phyloP scores from a whole-genome alignment of 1,140 invertebrate genomes.

The Cotesia typhae region DNA sequence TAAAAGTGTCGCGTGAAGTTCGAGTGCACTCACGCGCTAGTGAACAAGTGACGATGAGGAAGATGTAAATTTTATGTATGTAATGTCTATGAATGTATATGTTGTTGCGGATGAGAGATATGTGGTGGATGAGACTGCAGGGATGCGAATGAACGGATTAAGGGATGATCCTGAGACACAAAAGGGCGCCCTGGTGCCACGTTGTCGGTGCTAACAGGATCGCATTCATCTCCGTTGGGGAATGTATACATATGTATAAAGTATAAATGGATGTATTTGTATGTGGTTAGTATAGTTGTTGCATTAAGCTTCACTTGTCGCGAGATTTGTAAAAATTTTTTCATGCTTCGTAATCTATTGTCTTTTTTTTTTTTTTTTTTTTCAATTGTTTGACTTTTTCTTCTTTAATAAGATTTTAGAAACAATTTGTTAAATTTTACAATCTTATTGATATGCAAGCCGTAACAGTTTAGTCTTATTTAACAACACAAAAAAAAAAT shows the following conservation, averaged over 20 bases:
- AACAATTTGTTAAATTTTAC: too few relatives aligned
- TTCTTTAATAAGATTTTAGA: too few relatives aligned
- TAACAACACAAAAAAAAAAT: too few relatives aligned
- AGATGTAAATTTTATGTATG: too few relatives aligned
- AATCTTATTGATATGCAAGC: too few relatives aligned
- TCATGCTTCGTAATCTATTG: too few relatives aligned
- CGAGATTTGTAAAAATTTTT: too few relatives aligned
- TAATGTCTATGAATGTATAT: slow-evolving; percentile 12
- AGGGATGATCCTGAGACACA: slow-evolving; percentile 63
- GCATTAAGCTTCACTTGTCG: too few relatives aligned
- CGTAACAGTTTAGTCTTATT: too few relatives aligned
- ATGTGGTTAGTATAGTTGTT: too few relatives aligned
- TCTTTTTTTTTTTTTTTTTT: too few relatives aligned
- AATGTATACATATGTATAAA: slow-evolving; percentile 39
- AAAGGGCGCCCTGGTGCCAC: slow-evolving; percentile 51
- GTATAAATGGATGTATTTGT: not conserved
- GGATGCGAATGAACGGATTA: slow-evolving; percentile 66
- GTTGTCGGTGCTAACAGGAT: slow-evolving; percentile 61
- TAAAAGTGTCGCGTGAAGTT: slow-evolving; percentile 19
- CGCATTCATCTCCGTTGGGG: slow-evolving; percentile 62
- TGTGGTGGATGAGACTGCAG: slow-evolving; percentile 46
- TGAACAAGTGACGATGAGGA: slow-evolving; percentile 7
- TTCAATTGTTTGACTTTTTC: too few relatives aligned
- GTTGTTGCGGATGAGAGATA: slow-evolving; percentile 39
- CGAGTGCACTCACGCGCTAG: slow-evolving; percentile 28